phyloP scores from a whole-genome alignment of 2,113 vertebrate species.

The Antennarius striatus region DNA sequence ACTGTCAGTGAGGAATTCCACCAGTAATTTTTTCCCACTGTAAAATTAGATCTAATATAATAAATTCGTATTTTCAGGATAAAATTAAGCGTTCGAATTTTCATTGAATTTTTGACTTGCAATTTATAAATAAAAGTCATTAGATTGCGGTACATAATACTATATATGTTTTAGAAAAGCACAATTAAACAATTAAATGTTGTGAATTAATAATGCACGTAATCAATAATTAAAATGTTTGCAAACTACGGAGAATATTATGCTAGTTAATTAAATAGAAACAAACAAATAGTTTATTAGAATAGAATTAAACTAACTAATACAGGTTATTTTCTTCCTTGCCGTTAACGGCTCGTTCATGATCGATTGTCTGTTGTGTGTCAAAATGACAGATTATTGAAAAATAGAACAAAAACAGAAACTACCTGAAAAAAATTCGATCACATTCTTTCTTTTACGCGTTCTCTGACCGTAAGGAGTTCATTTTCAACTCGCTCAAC shows the following conservation, averaged over 20 bases:
- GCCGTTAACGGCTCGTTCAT: neutral
- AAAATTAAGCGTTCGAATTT: no score
- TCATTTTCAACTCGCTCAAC: conserved; percentile 30
- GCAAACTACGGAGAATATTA: neutral
- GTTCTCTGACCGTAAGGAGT: neutral
- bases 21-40: no score
- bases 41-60: no score
- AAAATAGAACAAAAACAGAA: conserved; percentile 9
- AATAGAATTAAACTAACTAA: neutral
- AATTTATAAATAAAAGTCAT: no score
- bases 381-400: neutral
- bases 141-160: no score
- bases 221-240: neutral
- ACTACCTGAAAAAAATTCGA: neutral
- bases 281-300: neutral
- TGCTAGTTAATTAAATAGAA: neutral
- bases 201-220: conserved; percentile 4
- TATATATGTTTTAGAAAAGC: no score
- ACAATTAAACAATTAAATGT: no score
- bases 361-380: neutral
- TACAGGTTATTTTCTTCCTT: neutral
- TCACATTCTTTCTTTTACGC: neutral
- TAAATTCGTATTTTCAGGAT: no score
- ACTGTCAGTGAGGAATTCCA: no score
- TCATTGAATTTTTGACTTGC: no score